These are phyloP conservation scores for Protobothrops mucrosquamatus DNA, from an alignment of 2,113 vertebrate genomes.

Conservation along the genomic window DNA sequence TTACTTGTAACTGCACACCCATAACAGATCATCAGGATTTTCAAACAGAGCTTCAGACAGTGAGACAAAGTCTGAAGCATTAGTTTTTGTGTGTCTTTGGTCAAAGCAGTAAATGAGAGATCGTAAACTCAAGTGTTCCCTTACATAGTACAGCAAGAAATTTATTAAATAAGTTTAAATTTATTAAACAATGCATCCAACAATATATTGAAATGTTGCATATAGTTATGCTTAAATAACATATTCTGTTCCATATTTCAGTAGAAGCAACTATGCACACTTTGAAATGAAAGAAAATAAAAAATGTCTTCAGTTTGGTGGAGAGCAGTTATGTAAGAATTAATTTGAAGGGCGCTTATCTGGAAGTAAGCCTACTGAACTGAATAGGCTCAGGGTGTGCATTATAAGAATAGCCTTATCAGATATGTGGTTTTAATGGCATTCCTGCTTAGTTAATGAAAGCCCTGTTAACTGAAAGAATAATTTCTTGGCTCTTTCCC, in stretches of 20 bases:
- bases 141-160: background rate
- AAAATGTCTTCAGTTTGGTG: background rate
- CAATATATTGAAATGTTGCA: slow-evolving; percentile 10
- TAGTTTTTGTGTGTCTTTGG: background rate
- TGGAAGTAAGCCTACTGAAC: background rate
- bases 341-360: background rate
- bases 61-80: background rate
- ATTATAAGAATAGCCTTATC: background rate
- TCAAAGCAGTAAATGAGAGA: slow-evolving; percentile 9
- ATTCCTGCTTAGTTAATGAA: background rate
- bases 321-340: background rate
- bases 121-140: background rate
- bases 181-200: background rate
- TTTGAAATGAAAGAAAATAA: slow-evolving; percentile 6
- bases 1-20: background rate
- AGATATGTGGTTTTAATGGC: background rate
- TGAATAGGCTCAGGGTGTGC: background rate
- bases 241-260: slow-evolving; percentile 13
- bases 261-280: background rate
- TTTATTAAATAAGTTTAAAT: background rate
- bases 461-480: background rate
- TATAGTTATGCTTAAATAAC: slow-evolving; percentile 8
- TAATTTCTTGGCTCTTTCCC: background rate
- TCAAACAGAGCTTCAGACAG: background rate
- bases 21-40: background rate